Conservation (phyloP, 2,113 vertebrate genomes). For the Lepus timidus region DNA sequence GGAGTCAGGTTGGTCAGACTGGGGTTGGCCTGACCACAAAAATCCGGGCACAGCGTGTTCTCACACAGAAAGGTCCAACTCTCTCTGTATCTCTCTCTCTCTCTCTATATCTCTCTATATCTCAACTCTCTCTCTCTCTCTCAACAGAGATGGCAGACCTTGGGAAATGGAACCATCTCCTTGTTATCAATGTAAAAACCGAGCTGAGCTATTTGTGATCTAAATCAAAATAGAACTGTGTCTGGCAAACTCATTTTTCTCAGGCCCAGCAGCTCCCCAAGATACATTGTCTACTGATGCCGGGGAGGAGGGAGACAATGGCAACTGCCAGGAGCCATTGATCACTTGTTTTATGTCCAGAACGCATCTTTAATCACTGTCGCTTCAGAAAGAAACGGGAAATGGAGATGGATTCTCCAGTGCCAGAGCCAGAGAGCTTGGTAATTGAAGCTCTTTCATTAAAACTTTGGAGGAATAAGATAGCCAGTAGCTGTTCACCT, state of each 20-base stretch:
- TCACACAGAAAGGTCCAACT: slow-evolving; percentile 13
- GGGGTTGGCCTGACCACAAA: not conserved
- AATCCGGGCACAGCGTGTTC: not conserved
- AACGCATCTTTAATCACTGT: slow-evolving; percentile 88
- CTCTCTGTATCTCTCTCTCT: not conserved
- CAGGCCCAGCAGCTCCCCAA: slow-evolving; percentile 75
- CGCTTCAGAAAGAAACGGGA: slow-evolving; percentile 82
- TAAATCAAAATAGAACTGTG: slow-evolving; percentile 80
- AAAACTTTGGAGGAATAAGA: slow-evolving; percentile 77
- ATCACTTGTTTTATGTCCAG: slow-evolving; percentile 81
- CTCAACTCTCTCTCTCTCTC: not conserved
- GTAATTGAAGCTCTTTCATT: slow-evolving; percentile 78
- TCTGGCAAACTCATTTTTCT: slow-evolving; percentile 83
- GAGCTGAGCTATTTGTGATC: slow-evolving; percentile 70
- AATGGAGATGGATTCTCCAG: slow-evolving; percentile 86
- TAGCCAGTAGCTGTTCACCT: slow-evolving; percentile 13
- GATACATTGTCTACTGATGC: slow-evolving; percentile 75
- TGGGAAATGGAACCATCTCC: slow-evolving; percentile 68
- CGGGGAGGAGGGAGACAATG: slow-evolving; percentile 83
- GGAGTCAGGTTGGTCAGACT: not conserved
- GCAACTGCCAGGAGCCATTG: slow-evolving; percentile 84
- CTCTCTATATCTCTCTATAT: slow-evolving; percentile 7
- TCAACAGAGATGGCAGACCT: slow-evolving; percentile 42
- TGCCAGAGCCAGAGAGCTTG: slow-evolving; percentile 80
- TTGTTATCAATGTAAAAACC: slow-evolving; percentile 75